phyloP scores from a whole-genome alignment of 1,140 invertebrate genomes.

The Maconellicoccus hirsutus region DNA sequence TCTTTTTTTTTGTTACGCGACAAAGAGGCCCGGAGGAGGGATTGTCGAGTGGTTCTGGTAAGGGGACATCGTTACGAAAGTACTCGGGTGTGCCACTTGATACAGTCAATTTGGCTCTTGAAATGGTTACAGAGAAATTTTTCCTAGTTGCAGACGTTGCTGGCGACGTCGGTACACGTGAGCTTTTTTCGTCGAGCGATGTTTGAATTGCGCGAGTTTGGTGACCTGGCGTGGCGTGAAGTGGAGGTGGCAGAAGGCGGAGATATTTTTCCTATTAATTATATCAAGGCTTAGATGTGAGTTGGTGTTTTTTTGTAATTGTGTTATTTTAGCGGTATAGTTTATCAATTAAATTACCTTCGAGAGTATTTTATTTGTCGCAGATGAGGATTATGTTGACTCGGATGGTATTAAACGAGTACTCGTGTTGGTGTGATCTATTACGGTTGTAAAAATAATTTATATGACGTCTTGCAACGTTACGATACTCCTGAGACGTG shows the following conservation, averaged over 20 bases:
- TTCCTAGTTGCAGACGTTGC: too few relatives aligned
- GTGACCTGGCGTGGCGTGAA: too few relatives aligned
- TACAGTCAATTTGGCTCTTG: neutral
- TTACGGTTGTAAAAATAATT: slow-evolving; percentile 2
- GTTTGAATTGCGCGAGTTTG: too few relatives aligned
- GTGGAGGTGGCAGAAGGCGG: too few relatives aligned
- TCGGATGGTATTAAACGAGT: too few relatives aligned
- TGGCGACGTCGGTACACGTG: too few relatives aligned
- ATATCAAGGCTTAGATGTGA: too few relatives aligned
- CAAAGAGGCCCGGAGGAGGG: neutral
- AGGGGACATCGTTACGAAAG: neutral
- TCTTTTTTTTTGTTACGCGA: neutral
- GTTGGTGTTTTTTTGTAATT: too few relatives aligned
- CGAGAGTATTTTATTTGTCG: neutral
- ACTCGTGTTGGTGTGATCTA: neutral
- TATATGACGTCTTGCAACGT: neutral
- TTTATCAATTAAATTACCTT: slow-evolving; percentile 4
- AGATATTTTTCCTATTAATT: too few relatives aligned
- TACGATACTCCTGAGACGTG: neutral
- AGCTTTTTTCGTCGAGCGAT: too few relatives aligned
- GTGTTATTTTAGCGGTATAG: neutral
- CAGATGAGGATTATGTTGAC: neutral
- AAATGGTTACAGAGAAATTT: neutral
- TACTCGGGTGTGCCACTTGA: neutral
- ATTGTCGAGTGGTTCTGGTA: neutral